Conservation (phyloP, 1,140 invertebrate species). For the Hyphantria cunea region DNA sequence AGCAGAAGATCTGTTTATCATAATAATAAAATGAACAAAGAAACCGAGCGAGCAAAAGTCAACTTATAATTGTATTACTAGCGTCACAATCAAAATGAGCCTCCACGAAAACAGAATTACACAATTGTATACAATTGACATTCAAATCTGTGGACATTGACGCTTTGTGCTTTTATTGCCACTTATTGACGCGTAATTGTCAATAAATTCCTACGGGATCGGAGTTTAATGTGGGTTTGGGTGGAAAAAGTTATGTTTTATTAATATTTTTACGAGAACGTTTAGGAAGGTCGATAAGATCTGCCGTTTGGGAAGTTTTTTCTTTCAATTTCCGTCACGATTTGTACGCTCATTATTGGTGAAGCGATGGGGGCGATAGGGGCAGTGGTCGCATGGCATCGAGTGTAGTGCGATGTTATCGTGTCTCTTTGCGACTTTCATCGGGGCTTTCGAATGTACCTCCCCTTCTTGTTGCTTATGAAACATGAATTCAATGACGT, state of each 20-base stretch:
- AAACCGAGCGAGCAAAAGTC: slow-evolving; percentile 65
- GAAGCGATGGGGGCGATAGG: slow-evolving; percentile 78
- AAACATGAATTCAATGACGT: slow-evolving; percentile 70
- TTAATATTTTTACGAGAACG: slow-evolving; percentile 82
- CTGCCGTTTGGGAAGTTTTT: slow-evolving; percentile 77
- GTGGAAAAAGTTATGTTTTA: slow-evolving; percentile 81
- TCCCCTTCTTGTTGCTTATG: slow-evolving; percentile 58
- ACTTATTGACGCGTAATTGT: slow-evolving; percentile 80
- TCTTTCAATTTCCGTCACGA: slow-evolving; percentile 81
- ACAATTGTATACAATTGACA: slow-evolving; percentile 80
- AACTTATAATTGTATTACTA: slow-evolving; percentile 75
- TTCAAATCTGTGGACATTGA: slow-evolving; percentile 79
- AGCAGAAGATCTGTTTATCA: slow-evolving; percentile 65
- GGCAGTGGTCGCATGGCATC: slow-evolving; percentile 75
- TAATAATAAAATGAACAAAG: slow-evolving; percentile 66
- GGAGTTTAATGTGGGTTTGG: slow-evolving; percentile 80
- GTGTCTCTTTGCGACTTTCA: slow-evolving; percentile 76
- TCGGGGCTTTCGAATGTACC: slow-evolving; percentile 68
- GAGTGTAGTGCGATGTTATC: slow-evolving; percentile 66
- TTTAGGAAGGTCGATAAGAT: slow-evolving; percentile 77
- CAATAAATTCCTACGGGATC: slow-evolving; percentile 80
- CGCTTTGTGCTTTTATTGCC: slow-evolving; percentile 79
- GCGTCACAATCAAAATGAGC: slow-evolving; percentile 73
- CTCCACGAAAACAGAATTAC: slow-evolving; percentile 76
- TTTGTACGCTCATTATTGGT: slow-evolving; percentile 79